Conservation (phyloP, 2,113 vertebrate species). For the Gopherus flavomarginatus region DNA sequence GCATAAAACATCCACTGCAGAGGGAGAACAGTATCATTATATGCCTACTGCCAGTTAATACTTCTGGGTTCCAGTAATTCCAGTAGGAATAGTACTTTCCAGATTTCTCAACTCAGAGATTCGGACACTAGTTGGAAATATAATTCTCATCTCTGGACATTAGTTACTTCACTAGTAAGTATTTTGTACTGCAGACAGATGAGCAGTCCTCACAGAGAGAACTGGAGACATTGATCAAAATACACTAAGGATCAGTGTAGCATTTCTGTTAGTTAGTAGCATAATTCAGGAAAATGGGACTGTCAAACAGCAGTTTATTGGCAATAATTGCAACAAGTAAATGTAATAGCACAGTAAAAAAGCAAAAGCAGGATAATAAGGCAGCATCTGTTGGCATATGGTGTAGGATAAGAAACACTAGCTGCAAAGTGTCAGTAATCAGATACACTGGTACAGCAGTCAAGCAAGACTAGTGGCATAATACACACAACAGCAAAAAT, state of each 20-base stretch:
- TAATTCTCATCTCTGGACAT: neutral
- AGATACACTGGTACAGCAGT: neutral
- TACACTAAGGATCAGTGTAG: fast-evolving
- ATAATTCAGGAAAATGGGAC: neutral
- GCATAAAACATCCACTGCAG: neutral
- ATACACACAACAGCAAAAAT: neutral
- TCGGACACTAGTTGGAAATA: neutral
- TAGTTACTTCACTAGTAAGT: neutral
- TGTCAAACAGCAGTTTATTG: neutral
- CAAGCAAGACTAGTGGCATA: fast-evolving
- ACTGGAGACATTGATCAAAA: neutral
- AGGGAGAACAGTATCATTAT: fast-evolving
- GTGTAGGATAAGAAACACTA: neutral
- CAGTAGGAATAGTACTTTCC: neutral
- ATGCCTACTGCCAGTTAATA: fast-evolving
- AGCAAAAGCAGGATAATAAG: neutral
- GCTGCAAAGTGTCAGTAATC: neutral
- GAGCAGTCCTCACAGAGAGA: neutral
- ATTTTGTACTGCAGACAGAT: neutral
- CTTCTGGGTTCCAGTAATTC: neutral
- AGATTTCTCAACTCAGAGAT: neutral
- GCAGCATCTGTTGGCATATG: neutral
- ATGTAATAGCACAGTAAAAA: neutral
- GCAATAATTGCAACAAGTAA: neutral
- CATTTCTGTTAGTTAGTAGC: neutral